Evolutionary conservation across 2,888 invertebrate genomes (phyloP).

Genomic region (Epistrophella euchroma): DNA sequence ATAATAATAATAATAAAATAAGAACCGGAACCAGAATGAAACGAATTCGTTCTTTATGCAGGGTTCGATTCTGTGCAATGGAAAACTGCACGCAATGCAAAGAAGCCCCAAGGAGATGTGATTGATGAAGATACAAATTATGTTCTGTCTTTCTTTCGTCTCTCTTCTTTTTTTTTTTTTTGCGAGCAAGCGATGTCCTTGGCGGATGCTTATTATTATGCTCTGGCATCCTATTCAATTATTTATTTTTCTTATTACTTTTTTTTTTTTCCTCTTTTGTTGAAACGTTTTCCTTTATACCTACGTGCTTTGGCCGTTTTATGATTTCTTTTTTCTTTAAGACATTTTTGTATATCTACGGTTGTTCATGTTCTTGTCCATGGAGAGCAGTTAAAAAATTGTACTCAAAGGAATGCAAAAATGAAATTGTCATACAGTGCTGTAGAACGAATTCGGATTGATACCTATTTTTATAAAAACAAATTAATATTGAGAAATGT

Average conservation of each 20-base stretch:
- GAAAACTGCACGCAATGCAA: conserved; percentile 37
- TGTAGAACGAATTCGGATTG: neutral
- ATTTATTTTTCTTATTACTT: conserved; percentile 74
- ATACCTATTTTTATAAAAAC: too few species aligned
- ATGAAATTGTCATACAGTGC: neutral
- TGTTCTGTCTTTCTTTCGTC: neutral
- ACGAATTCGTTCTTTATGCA: neutral
- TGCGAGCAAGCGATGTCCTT: conserved; percentile 43
- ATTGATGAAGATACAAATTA: conserved; percentile 51
- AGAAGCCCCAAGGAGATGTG: conserved; percentile 7
- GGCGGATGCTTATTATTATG: conserved; percentile 68
- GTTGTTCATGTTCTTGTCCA: conserved; percentile 1
- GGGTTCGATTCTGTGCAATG: conserved; percentile 22
- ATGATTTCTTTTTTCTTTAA: neutral
- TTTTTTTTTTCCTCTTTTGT: conserved; percentile 4
- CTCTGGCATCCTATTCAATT: conserved; percentile 69
- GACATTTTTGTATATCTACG: neutral
- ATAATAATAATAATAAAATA: conserved; percentile 18
- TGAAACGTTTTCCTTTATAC: conserved; percentile 34
- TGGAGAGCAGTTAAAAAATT: conserved; percentile 30
- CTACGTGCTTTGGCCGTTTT: conserved; percentile 48
- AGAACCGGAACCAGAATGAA: conserved; percentile 4
- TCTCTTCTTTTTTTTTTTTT: conserved; percentile 1
- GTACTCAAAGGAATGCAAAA: conserved; percentile 23
- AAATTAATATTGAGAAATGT: too few species aligned